These are phyloP conservation scores for Diuraphis noxia DNA, from an alignment of 1,140 invertebrate species.

Conservation along the genomic window DNA sequence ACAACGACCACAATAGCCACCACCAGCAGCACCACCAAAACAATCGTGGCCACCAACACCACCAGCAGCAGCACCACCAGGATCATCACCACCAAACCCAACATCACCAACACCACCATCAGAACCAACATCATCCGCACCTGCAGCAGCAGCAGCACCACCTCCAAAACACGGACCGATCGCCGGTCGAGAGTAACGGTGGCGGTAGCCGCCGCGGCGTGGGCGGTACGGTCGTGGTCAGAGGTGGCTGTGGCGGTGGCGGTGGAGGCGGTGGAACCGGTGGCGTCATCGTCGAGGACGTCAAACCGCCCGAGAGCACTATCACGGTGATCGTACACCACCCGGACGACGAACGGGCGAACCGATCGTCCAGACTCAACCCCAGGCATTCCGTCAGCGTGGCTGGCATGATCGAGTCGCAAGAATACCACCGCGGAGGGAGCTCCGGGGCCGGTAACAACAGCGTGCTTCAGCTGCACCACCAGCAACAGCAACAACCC, in stretches of 20 bases:
- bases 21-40: not conserved
- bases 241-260: not conserved
- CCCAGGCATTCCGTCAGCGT: conserved; percentile 67
- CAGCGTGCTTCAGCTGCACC: not conserved
- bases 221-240: not conserved
- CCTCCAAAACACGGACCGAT: not conserved
- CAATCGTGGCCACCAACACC: not conserved
- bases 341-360: conserved; percentile 42
- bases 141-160: not conserved
- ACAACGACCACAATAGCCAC: conserved; percentile 13
- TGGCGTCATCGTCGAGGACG: conserved; percentile 7
- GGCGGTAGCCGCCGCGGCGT: not conserved
- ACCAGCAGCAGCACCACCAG: not conserved
- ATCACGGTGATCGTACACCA: conserved; percentile 54
- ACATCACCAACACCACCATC: not conserved
- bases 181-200: not conserved
- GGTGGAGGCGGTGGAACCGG: not conserved
- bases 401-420: conserved; percentile 78
- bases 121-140: not conserved
- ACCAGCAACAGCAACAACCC: conserved; percentile 69
- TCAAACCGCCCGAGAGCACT: conserved; percentile 1
- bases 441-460: not conserved
- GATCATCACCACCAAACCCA: not conserved
- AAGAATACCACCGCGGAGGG: conserved; percentile 69
- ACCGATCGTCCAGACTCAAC: conserved; percentile 59